Percentiles rank a stretch among this genome's conserved stretches.
These are phyloP conservation scores for Theristicus caerulescens DNA, from an alignment of 2,113 vertebrate genomes.

Conservation along the genomic window DNA sequence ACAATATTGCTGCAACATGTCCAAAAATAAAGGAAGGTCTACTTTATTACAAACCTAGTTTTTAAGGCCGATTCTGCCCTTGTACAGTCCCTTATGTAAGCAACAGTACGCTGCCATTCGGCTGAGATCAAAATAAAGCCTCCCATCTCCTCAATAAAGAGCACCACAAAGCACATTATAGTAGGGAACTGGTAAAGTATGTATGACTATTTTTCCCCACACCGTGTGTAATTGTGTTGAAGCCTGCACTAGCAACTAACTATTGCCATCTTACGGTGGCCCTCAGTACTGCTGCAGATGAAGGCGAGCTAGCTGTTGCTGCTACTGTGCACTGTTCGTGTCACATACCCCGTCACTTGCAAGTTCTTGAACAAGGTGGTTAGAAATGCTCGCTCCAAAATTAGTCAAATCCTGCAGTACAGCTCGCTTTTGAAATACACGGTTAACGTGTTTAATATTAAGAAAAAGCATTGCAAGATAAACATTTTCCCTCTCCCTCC, in stretches of 20 bases:
- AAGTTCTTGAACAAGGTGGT: neutral
- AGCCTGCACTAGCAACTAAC: neutral
- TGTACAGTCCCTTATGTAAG: neutral
- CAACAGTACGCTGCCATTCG: neutral
- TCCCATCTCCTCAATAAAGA: neutral
- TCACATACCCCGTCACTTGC: fast-evolving
- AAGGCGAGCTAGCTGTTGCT: neutral
- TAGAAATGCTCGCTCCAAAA: fast-evolving
- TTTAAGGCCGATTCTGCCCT: neutral
- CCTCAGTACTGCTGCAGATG: neutral
- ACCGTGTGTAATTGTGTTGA: neutral
- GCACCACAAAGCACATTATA: neutral
- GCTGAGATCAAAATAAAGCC: conserved; percentile 16
- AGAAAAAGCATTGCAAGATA: neutral
- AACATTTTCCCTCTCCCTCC: neutral
- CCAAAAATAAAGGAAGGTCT: neutral
- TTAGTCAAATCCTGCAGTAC: neutral
- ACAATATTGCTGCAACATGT: neutral
- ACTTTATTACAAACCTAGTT: neutral
- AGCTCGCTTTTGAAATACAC: neutral
- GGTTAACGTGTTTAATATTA: fast-evolving
- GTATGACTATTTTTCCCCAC: neutral
- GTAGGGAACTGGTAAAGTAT: neutral
- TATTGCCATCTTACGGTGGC: conserved; percentile 43
- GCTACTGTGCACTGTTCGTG: fast-evolving